Percentiles rank a stretch among this genome's conserved stretches.
phyloP scores from a whole-genome alignment of 2,888 invertebrate species.

The Acheta domesticus region DNA sequence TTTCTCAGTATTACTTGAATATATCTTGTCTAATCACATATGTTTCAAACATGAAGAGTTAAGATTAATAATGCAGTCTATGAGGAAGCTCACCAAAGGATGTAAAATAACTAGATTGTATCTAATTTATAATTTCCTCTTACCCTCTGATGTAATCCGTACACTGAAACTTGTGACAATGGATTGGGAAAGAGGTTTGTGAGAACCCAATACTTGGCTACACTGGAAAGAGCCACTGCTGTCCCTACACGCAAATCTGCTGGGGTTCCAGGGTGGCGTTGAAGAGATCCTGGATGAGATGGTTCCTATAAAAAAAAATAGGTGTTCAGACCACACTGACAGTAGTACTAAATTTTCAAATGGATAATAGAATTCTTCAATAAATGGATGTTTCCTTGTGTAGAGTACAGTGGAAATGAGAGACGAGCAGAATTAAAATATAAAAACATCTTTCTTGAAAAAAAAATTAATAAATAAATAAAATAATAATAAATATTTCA shows the following conservation, averaged over 20 bases:
- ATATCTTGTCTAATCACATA: no score
- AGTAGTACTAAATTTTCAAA: background rate
- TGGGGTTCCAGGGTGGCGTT: conserved; percentile 33
- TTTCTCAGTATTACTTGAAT: no score
- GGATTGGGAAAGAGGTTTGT: conserved; percentile 76
- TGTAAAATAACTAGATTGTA: background rate
- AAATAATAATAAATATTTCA: no score
- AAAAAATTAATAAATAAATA: no score
- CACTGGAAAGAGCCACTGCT: conserved; percentile 67
- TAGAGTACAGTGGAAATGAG: background rate
- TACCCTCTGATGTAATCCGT: conserved; percentile 34
- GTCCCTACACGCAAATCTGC: conserved; percentile 46
- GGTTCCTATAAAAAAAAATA: conserved; percentile 26
- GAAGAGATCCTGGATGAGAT: conserved; percentile 30
- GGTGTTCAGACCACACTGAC: no score
- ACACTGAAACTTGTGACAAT: conserved; percentile 61
- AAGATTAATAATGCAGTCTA: no score
- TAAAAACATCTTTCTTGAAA: no score
- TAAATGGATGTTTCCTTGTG: background rate
- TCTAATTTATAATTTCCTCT: conserved; percentile 33
- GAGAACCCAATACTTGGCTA: conserved; percentile 80
- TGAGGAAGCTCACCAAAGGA: no score
- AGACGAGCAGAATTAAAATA: no score
- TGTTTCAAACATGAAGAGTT: no score
- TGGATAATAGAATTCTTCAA: background rate